Evolutionary conservation across 1,140 invertebrate species (phyloP), one percentile per base, ranked within the genome.

Genomic region (Halictus rubicundus): DNA sequence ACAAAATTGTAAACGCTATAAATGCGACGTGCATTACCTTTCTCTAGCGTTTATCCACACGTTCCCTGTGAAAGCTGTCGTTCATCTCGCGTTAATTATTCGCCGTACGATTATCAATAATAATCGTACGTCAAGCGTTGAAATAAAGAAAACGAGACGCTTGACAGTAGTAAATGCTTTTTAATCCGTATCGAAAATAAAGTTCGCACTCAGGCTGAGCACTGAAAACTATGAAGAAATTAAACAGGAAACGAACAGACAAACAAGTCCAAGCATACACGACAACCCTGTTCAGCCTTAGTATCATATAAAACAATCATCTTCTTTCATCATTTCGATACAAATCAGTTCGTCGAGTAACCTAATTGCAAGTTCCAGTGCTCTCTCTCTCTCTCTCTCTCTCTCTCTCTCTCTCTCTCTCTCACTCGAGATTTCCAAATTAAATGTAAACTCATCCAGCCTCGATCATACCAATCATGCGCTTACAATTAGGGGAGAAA

Each of bases 111-210:
- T 46, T 3, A 46, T 46, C 42, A 0, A 46, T 46, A 46, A 12
- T 14, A 14, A 46, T 46, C 42, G 42, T 12, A 12, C 42, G 10
- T 2, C 12, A 14, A 46, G 12, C 25, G 59, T 1, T 61, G 37
- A 60, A 37, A 27, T 8, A 77, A 49, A 49, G 5, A 46, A 27
- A 42, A 23, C n/a, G 21, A 12, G 16, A 32, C 25, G 19, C 14
- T 49, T 49, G 65, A 60, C 65, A 49, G 39, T 77, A 60, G 65
- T 69, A 42, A 77, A 77, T 77, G 54, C 25, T 10, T 46, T 77
- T 76, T 77, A 69, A 75, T 77, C 68, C 21, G 65, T 69, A 77
- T 77, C 65, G 39, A 61, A 69, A 77, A 77, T 77, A 69, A 61
- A 60, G 65, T 69, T 77, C 39, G 39, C 66, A 60, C 21, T 46